These are phyloP conservation scores for Oreortyx pictus DNA, from an alignment of 2,797 vertebrate genomes.

Conservation along the genomic window DNA sequence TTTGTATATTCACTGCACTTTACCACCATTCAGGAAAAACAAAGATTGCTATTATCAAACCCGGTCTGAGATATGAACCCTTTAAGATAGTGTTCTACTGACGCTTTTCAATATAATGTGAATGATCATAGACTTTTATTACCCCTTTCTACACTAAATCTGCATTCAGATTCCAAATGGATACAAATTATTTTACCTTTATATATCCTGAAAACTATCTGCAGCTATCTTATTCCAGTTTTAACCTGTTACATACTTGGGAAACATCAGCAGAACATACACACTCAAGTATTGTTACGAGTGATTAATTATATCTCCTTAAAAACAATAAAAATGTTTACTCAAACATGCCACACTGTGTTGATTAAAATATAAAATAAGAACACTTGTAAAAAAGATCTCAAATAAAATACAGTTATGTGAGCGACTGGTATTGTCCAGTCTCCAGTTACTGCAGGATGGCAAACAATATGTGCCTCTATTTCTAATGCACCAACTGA, in stretches of 20 bases:
- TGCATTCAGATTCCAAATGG: neutral
- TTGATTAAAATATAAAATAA: neutral
- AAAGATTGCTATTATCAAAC: neutral
- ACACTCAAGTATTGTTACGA: neutral
- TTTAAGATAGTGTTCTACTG: neutral
- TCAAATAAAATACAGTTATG: constrained; percentile 38
- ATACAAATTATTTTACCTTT: neutral
- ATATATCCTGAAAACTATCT: neutral
- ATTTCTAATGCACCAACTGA: constrained; percentile 63
- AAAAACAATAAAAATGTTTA: constrained; percentile 43
- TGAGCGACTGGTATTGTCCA: constrained; percentile 67
- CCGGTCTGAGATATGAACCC: neutral
- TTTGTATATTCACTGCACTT: neutral
- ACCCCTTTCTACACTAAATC: neutral
- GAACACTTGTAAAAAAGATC: constrained; percentile 24
- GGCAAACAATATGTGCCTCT: constrained; percentile 74
- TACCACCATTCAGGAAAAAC: neutral
- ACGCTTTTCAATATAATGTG: neutral
- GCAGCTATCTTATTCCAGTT: neutral
- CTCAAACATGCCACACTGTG: constrained; percentile 19
- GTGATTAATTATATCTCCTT: neutral
- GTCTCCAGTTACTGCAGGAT: constrained; percentile 52
- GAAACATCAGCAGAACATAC: no score
- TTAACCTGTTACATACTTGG: neutral
- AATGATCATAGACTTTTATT: neutral